Evolutionary conservation across 2,888 invertebrate species (phyloP).

Genomic region (Chaetogeoica ovagalla): DNA sequence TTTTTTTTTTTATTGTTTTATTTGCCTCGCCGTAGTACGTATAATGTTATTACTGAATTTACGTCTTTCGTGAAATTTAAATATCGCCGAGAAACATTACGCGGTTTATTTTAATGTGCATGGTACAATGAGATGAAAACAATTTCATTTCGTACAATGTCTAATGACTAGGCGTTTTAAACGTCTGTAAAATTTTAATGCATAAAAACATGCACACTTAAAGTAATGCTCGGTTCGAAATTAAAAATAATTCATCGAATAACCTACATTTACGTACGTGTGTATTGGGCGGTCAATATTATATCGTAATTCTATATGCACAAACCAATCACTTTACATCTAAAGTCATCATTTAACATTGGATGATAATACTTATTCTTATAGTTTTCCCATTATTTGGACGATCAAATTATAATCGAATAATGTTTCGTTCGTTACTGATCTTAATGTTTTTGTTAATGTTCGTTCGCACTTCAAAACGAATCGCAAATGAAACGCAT

Average conservation of each 20-base stretch:
- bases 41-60: neutral
- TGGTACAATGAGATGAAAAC: neutral
- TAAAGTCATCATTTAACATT: neutral
- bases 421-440: no score
- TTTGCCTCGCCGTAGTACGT: neutral
- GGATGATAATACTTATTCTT: no score
- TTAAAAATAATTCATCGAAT: neutral
- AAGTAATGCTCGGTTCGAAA: neutral
- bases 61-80: constrained; percentile 23
- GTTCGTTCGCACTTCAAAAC: no score
- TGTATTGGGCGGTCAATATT: neutral
- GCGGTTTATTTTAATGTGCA: constrained; percentile 19
- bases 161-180: constrained; percentile 19
- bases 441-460: no score
- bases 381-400: no score
- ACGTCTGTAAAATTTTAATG: constrained; percentile 19
- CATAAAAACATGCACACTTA: neutral
- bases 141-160: neutral
- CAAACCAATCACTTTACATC: neutral
- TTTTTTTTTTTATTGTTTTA: neutral
- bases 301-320: no score
- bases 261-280: neutral
- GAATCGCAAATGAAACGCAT: no score
- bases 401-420: no score
- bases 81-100: constrained; percentile 22